Conservation (phyloP, 2,113 vertebrate genomes). For the Syrmaticus mikado region DNA sequence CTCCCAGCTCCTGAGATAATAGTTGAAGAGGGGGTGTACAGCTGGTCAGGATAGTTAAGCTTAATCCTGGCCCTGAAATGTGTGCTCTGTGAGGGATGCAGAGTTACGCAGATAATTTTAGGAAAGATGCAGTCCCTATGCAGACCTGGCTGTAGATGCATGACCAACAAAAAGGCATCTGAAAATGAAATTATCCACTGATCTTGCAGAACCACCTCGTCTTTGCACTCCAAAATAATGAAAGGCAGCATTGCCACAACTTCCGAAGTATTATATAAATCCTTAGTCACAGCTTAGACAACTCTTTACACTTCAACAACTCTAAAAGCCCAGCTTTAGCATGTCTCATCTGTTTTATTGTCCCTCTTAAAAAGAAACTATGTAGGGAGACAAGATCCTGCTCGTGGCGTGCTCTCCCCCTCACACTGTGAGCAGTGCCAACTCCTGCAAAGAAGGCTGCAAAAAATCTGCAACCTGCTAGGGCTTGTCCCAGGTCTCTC, state of each 20-base stretch:
- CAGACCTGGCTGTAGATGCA: neutral
- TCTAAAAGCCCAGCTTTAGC: neutral
- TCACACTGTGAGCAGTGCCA: accelerated
- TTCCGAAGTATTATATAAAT: neutral
- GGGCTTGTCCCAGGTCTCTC: neutral
- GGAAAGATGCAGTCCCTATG: neutral
- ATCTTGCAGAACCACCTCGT: neutral
- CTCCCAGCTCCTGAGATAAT: no score
- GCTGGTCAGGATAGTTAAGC: neutral
- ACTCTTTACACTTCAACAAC: neutral
- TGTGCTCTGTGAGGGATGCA: accelerated
- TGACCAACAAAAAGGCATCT: neutral
- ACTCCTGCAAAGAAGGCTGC: neutral
- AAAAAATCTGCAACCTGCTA: neutral
- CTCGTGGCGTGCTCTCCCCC: neutral
- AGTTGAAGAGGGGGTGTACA: neutral
- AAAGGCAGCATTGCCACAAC: neutral
- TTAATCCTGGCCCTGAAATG: neutral
- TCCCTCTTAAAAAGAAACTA: neutral
- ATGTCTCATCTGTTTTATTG: neutral
- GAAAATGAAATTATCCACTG: neutral
- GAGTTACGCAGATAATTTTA: neutral
- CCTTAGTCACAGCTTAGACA: neutral
- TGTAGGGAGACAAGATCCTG: neutral
- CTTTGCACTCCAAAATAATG: neutral